These are phyloP conservation scores for Hylia prasina DNA, from an alignment of 2,113 vertebrate species.

Conservation along the genomic window DNA sequence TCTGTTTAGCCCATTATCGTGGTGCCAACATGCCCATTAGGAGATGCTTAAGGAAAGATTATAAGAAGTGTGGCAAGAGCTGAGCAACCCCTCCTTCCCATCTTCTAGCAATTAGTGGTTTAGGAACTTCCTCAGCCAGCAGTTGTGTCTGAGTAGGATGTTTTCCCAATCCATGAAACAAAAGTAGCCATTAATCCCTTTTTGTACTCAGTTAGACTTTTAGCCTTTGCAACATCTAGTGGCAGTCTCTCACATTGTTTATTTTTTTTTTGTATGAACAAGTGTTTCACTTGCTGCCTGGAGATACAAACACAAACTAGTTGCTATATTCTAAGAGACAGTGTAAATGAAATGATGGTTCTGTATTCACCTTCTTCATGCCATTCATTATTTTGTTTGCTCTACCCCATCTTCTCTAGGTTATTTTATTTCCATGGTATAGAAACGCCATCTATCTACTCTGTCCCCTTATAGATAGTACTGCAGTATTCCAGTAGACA, in stretches of 20 bases:
- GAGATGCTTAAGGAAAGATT: constrained; percentile 27
- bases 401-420: neutral
- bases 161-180: constrained; percentile 23
- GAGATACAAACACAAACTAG: neutral
- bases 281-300: neutral
- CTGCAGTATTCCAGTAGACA: neutral
- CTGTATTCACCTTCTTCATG: neutral
- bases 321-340: neutral
- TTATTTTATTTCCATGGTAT: neutral
- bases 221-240: neutral
- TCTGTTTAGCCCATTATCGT: constrained; percentile 35
- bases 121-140: constrained; percentile 30
- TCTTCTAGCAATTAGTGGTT: constrained; percentile 52
- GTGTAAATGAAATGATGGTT: neutral
- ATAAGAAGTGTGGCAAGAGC: neutral
- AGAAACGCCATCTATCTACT: neutral
- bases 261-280: neutral
- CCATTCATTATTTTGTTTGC: neutral
- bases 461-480: neutral
- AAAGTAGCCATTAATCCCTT: constrained; percentile 14
- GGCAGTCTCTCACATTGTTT: neutral
- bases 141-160: neutral
- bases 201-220: constrained; percentile 25
- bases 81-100: constrained; percentile 19
- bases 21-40: constrained; percentile 38